These are phyloP conservation scores for Onychomys leucogaster DNA, from an alignment of 2,797 vertebrate species.

Conservation along the genomic window DNA sequence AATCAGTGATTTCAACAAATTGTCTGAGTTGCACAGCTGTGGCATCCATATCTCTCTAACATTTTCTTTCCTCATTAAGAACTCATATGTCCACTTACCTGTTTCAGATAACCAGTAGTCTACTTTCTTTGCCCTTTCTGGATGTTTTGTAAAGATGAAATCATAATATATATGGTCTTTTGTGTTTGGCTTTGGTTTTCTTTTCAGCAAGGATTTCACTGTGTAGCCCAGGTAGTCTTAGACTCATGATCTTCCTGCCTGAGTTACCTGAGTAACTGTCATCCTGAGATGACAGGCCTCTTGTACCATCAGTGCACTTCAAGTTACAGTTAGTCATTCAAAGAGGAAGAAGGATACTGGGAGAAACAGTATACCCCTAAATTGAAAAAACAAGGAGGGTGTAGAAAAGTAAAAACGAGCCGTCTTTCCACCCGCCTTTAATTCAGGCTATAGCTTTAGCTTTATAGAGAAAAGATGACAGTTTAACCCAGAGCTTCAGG, in stretches of 20 bases:
- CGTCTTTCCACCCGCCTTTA: background rate
- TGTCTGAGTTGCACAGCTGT: background rate
- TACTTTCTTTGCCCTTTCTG: background rate
- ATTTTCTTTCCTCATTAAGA: background rate
- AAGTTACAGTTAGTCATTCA: background rate
- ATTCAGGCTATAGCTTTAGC: background rate
- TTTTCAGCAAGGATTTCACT: background rate
- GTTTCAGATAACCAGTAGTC: background rate
- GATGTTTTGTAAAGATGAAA: background rate
- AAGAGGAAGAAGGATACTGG: background rate
- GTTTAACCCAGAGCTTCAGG: background rate
- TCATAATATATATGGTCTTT: background rate
- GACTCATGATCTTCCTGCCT: background rate
- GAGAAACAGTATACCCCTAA: background rate
- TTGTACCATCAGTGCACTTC: background rate
- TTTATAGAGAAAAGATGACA: background rate
- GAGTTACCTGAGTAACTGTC: too few relatives aligned
- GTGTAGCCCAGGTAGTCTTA: background rate
- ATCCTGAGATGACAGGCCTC: background rate
- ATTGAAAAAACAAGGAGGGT: background rate
- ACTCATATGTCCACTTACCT: background rate
- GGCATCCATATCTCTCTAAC: background rate
- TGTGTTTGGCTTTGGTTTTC: background rate
- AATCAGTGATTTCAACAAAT: background rate
- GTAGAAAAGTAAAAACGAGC: background rate